These are phyloP conservation scores for Brenthis ino DNA, from an alignment of 2,888 invertebrate species.

Conservation along the genomic window DNA sequence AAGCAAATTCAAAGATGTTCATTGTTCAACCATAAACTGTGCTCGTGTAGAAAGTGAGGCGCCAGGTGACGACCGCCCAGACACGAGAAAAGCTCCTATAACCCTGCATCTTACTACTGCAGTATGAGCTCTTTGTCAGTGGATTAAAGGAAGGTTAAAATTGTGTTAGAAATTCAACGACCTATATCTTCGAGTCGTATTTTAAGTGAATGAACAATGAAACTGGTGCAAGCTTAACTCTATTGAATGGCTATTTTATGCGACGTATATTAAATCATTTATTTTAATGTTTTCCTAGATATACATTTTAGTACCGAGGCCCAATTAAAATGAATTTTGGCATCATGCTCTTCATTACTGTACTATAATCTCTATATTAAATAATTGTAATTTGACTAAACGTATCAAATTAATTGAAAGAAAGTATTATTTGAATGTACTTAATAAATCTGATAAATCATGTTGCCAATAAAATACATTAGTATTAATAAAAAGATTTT, in stretches of 20 bases:
- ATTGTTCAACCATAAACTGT: constrained; percentile 22
- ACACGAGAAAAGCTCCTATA: constrained; percentile 21
- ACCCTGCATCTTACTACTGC: constrained; percentile 23
- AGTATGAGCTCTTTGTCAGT: constrained; percentile 20
- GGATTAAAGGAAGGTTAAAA: constrained; percentile 19
- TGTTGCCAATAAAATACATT: no score
- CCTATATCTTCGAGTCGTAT: constrained; percentile 14
- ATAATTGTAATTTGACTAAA: no score
- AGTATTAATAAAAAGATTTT: no score
- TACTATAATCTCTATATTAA: no score
- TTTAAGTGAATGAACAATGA: background rate
- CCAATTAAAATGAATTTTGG: no score
- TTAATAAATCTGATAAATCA: no score
- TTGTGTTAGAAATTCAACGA: constrained; percentile 20
- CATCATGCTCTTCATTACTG: no score
- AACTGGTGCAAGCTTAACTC: background rate
- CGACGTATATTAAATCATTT: background rate
- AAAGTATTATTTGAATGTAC: no score
- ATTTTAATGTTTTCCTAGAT: background rate
- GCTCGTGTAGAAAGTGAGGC: constrained; percentile 31
- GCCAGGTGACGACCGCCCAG: constrained; percentile 31
- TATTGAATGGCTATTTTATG: background rate
- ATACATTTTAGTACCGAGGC: background rate
- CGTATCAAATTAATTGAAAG: no score
- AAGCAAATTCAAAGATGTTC: background rate